Percentiles rank a stretch among this genome's conserved stretches.
Conservation (phyloP, 2,797 vertebrate genomes). For the Hydrophis major region DNA sequence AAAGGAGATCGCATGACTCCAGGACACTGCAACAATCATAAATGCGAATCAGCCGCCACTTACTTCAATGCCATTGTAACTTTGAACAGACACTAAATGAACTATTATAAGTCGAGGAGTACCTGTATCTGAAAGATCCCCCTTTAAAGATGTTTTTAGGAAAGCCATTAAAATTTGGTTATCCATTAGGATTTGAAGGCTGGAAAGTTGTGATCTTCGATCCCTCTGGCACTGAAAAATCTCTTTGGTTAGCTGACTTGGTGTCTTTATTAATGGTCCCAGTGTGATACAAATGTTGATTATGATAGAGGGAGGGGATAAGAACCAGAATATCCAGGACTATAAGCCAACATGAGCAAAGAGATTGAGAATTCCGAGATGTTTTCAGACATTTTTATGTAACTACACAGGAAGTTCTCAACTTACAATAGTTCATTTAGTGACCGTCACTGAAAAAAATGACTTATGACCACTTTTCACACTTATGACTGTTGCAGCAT, state of each 20-base stretch:
- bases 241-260: not conserved
- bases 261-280: not conserved
- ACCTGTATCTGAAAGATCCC: not conserved
- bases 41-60: too few relatives aligned
- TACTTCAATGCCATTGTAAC: too few relatives aligned
- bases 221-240: not conserved
- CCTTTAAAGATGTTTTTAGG: not conserved
- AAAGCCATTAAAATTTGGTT: not conserved
- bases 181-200: not conserved
- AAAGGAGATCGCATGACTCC: too few relatives aligned
- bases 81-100: too few relatives aligned
- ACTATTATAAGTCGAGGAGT: too few relatives aligned
- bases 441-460: too few relatives aligned
- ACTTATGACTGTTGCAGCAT: too few relatives aligned
- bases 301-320: not conserved
- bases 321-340: not conserved
- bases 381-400: not conserved
- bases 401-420: not conserved
- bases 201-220: not conserved
- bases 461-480: too few relatives aligned
- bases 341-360: not conserved
- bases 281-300: not conserved
- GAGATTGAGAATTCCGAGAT: not conserved
- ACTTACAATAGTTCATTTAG: too few relatives aligned
- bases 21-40: too few relatives aligned